Evolutionary conservation across 2,888 invertebrate genomes (phyloP), one percentile per base, ranked within the genome.

Genomic region (Lysandra bellargus): DNA sequence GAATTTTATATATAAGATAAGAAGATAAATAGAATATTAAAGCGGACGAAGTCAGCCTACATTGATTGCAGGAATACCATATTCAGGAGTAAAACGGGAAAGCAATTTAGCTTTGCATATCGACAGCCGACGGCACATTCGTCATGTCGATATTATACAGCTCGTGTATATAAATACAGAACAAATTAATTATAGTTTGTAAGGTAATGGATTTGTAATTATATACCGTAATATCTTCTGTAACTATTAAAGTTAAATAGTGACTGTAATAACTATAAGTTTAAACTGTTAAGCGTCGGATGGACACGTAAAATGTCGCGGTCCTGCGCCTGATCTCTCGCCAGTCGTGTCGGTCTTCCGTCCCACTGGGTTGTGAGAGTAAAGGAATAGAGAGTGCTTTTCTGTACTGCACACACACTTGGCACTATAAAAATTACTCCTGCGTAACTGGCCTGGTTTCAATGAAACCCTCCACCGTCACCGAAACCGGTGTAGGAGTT

Each of bases 91-190:
- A 73, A 73, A 73, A 40, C 37, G 73, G 73, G 40, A 40, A 73
- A 73, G 73, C 37, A 73, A 73, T 73, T 73, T 73, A 73, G 40
- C 73, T 73, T 73, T 73, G 73, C 73, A 73, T 73, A 73, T 73
- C 17, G 73, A 73, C 4, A 37, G 73, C 64, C 61, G 30, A 30
- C 64, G 23, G 6, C 64, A 37, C 73, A 30, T 30, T 73, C 37
- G 37, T 73, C 73, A 33, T 40, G 9, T 17, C 40, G 0, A n/a
- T 40, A 73, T 40, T n/a, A 73, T 73, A 40, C 73, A 23, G 30
- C 64, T 30, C n/a, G 64, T 64, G 64, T 64, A 72, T 72, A 37
- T 12, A 17, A 40, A 64, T 64, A 30, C 23, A 64, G 64, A 64
- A 2, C 23, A 64, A 64, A 64, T 23, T 23, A 23, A 23, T 23